Percentiles rank a stretch among this genome's conserved stretches.
Conservation (phyloP, 2,797 vertebrate species). For the Sternarchorhynchus goeldii region DNA sequence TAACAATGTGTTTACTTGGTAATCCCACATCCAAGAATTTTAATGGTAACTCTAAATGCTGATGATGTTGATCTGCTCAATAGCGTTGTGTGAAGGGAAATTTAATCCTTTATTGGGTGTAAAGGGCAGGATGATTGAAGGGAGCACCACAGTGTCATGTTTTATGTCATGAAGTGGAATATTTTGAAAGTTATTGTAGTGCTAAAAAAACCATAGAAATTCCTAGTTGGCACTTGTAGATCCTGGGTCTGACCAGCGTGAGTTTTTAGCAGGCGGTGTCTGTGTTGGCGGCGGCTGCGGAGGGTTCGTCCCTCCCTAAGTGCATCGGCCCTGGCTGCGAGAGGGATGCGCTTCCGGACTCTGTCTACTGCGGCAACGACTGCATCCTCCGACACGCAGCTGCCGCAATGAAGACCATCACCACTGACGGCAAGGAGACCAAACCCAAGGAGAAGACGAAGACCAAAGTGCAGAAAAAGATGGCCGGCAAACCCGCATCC, state of each 20-base stretch:
- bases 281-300: slow-evolving; percentile 49
- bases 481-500: slow-evolving; percentile 70
- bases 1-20: too few species aligned
- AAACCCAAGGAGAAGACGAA: slow-evolving; percentile 83
- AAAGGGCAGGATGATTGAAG: too few species aligned
- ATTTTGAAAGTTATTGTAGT: too few species aligned
- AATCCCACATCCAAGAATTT: too few species aligned
- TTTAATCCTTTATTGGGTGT: too few species aligned
- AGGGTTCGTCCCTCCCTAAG: slow-evolving; percentile 79
- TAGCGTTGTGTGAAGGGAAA: too few species aligned
- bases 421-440: slow-evolving; percentile 85
- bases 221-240: neutral
- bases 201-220: neutral
- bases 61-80: too few species aligned
- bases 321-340: slow-evolving; percentile 95
- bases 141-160: too few species aligned
- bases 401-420: slow-evolving; percentile 91
- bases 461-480: slow-evolving; percentile 78
- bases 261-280: slow-evolving; percentile 52
- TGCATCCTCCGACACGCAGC: slow-evolving; percentile 96
- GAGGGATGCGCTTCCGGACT: slow-evolving; percentile 89
- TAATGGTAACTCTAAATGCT: too few species aligned
- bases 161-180: too few species aligned
- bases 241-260: slow-evolving; percentile 45
- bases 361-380: slow-evolving; percentile 93